Base-by-base conservation (phyloP, 1,140 invertebrate genomes). In the Cardiocondyla obscurior region DNA sequence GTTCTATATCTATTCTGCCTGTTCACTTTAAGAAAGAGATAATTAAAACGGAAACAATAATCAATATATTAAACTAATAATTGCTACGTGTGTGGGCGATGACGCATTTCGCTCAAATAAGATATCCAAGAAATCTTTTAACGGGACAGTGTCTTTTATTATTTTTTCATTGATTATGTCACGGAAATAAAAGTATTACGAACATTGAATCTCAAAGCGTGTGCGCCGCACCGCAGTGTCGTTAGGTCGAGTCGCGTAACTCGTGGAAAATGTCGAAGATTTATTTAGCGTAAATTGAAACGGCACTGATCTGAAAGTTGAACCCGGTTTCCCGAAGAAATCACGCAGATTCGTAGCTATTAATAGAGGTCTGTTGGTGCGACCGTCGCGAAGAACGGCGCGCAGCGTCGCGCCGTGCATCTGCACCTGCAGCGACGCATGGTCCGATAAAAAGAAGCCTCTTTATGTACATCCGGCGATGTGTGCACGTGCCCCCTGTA, bases 401-500 rank as follows among this genome's bases (percentile, higher is more conserved):
- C 39, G 65, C 2, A 19, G 33, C 62, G 51, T 79, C 46, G 74
- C 62, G 62, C 62, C 62, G 49, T 76, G 70, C 28, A 51, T 64
- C 73, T 76, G 84, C 88, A 89, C 89, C 89, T 90, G 89, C 87
- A 77, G 49, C 55, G 70, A 87, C 76, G 70, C 60, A 77, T 25
- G 44, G 70, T n/a, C 46, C 46, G 74, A 42, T 76, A 73, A 81
- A 81, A 81, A 81, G 69, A 33, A 76, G 74, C 74, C 30, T 83
- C n/a, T n/a, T n/a, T n/a, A n/a, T n/a, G n/a, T n/a, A 82, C 83
- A 89, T 89, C 88, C 88, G 88, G 86, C 82, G 64, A 22, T 62
- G 55, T 62, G 55, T 83, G 82, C 88, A 88, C 89, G 89, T 89
- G 89, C 85, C 88, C 88, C 88, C 85, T 84, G 85, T 85, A 70